Base-by-base conservation (phyloP, 1,140 invertebrate species). In the Musca vetustissima region DNA sequence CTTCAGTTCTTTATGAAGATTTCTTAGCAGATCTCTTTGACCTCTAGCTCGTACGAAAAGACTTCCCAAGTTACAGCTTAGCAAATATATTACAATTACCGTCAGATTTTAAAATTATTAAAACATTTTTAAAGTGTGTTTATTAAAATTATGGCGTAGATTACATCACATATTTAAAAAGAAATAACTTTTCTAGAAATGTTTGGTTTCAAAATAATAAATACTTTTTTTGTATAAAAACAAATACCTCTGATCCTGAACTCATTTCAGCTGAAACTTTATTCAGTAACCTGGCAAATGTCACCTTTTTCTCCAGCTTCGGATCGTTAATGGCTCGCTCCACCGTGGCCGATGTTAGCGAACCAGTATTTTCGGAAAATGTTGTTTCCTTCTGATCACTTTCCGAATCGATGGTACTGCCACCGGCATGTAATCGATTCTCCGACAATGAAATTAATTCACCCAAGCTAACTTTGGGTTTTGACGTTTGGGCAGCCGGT, bases 221-320 rank as follows among this genome's bases (percentile, higher is more conserved):
- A 9, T 43, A 43, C 11, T 43, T 43, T 43, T 43, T 43, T 13
- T 43, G 11, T 43, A 9, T 13, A 6, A 43, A 13, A 43, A 43
- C 36, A 43, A 43, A 43, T 61, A 61, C 57, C 57, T 90, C 89
- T 0, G 88, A 89, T 25, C 88, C 88, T 14, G 88, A 89, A 71
- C 87, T 89, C 87, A 90, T 90, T 84, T 91, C 89, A 19, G 88
- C 88, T 19, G 89, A 89, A 4, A 92, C 89, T 83, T 88, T 90
- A 73, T 89, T 90, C 22, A 91, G 79, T 28, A 92, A 79, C 70
- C 90, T 84, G 8, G 90, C 90, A 76, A 92, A 92, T 1, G 90
- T 91, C 0, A 92, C 90, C 81, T 91, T 90, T 79, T 91, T 91
- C 73, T 91, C 90, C 61, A 89, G 78, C 75, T 90, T 90, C 32